Conservation (phyloP, 1,140 invertebrate species). For the Drosophila obscura region DNA sequence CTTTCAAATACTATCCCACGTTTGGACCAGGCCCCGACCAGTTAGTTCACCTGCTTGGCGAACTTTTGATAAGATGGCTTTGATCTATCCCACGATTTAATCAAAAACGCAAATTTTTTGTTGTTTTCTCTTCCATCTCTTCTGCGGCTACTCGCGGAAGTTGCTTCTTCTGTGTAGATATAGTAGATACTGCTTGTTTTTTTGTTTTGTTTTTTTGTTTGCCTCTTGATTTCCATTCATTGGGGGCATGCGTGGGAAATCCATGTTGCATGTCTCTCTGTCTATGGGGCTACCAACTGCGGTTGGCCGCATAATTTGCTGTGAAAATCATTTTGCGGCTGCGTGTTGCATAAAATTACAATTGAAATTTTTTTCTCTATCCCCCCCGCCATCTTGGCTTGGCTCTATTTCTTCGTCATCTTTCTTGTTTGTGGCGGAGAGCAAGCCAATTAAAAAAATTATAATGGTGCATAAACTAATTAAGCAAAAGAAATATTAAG, state of each 20-base stretch:
- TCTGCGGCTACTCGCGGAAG: constrained; percentile 53
- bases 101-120: constrained; percentile 77
- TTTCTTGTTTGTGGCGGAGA: constrained; percentile 35
- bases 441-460: constrained; percentile 70
- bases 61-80: constrained; percentile 55
- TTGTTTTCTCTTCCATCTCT: constrained; percentile 16
- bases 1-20: constrained; percentile 41
- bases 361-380: constrained; percentile 43
- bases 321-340: constrained; percentile 77
- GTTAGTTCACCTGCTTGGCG: constrained; percentile 44
- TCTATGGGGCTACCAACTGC: constrained; percentile 42
- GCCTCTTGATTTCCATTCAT: constrained; percentile 54
- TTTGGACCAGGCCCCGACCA: constrained; percentile 25
- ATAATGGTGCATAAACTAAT: constrained; percentile 58
- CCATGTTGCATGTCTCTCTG: constrained; percentile 55
- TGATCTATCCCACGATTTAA: constrained; percentile 80
- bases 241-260: constrained; percentile 73
- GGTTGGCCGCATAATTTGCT: constrained; percentile 79
- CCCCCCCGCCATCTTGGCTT: neutral
- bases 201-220: neutral
- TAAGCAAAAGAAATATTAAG: constrained; percentile 42
- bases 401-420: neutral
- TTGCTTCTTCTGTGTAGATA: constrained; percentile 39
- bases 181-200: neutral
- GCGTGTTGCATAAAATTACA: constrained; percentile 80